Evolutionary conservation across 1,140 invertebrate genomes (phyloP), one percentile per base, ranked within the genome.

Genomic region (Drosophila tsacasi): DNA sequence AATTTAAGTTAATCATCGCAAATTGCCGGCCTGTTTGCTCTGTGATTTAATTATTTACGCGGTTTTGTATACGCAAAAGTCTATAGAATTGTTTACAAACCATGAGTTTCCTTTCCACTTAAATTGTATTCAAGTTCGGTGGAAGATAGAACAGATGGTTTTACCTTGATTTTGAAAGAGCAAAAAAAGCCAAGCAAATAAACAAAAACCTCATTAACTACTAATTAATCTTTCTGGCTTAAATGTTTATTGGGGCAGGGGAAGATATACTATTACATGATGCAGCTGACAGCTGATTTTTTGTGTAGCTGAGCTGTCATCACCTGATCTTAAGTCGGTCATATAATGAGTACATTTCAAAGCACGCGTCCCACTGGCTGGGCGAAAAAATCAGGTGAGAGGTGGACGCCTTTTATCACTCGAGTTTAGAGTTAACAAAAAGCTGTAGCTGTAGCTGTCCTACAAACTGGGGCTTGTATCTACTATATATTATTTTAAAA

Each of bases 271-370:
- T 46, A 3, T 61, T 61, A 30, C 21, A 19, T 40, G 23, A 21
- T 15, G 17, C 62, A 71, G 23, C 47, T 69, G 66, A n/a, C 63
- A 63, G 58, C 25, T 68, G 19, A 35, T 52, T 69, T 66, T 64
- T 42, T 10, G 65, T 66, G 25, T 12, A 32, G 37, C 32, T 23
- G 25, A 68, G 13, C 42, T 42, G 13, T 39, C 21, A 50, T 69
- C 44, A 42, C n/a, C 30, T 21, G 30, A 35, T 35, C 27, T 61
- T 13, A n/a, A 61, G 17, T 40, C n/a, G 21, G 35, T 1, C 21
- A n/a, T n/a, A n/a, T n/a, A n/a, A 55, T n/a, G n/a, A n/a, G n/a
- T 25, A 60, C 35, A 60, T 59, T 25, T 4, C 19, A 15, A 40
- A 1, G 25, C 44, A 63, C 17, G 35, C 17, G 35, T 68, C 27